A percentile compares a stretch with the other conserved stretches of the same genome.
These are phyloP conservation scores for Heterocephalus glaber DNA, from an alignment of 2,113 vertebrate genomes.

Conservation along the genomic window DNA sequence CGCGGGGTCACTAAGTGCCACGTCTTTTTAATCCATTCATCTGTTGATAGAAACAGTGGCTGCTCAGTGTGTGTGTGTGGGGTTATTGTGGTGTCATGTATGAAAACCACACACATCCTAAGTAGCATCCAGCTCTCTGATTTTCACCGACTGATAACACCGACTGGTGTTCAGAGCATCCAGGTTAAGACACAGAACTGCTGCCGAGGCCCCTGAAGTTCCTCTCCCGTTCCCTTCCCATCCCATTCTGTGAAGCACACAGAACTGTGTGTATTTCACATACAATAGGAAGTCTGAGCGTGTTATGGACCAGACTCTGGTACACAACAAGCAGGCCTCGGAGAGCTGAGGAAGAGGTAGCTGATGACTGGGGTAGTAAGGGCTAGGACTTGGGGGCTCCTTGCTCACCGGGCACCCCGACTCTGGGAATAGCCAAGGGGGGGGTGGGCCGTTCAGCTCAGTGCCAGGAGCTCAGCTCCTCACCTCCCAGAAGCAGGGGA, in stretches of 20 bases:
- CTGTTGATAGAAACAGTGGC: background rate
- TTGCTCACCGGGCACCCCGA: background rate
- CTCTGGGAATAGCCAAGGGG: background rate
- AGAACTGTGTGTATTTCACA: background rate
- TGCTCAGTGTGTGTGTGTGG: background rate
- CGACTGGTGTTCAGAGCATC: background rate
- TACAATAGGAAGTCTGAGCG: background rate
- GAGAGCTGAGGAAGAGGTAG: background rate
- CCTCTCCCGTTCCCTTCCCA: accelerated
- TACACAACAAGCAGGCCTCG: background rate
- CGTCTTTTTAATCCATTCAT: background rate
- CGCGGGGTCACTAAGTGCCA: background rate
- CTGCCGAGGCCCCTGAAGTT: background rate
- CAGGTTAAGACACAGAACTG: background rate
- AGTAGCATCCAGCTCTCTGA: background rate
- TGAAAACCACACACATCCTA: background rate
- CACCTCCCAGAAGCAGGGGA: background rate
- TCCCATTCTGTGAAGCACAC: background rate
- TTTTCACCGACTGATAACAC: background rate
- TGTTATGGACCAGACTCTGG: background rate
- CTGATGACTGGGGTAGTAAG: background rate
- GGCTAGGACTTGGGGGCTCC: no score
- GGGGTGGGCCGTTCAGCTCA: no score
- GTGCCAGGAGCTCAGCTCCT: background rate
- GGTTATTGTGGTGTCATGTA: background rate